phyloP scores from a whole-genome alignment of 1,140 invertebrate species.

The Aethina tumida region DNA sequence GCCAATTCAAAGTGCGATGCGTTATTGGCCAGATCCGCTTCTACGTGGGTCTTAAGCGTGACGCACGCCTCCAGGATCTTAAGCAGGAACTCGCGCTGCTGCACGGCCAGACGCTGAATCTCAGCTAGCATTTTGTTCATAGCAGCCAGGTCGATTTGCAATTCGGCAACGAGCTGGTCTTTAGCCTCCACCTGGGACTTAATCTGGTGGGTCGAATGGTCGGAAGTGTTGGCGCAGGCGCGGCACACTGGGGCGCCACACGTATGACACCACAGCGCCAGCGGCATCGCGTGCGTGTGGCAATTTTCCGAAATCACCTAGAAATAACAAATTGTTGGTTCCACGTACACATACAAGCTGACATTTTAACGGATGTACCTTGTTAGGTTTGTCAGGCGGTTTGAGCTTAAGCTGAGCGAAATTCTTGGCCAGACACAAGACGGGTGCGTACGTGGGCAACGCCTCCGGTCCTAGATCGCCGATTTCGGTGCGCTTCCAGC shows the following conservation, averaged over 20 bases:
- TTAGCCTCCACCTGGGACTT: constrained; percentile 57
- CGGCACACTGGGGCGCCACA: constrained; percentile 54
- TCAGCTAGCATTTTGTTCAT: constrained; percentile 48
- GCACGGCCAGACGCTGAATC: constrained; percentile 51
- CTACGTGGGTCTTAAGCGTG: constrained; percentile 59
- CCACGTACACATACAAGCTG: constrained; percentile 5
- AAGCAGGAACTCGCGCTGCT: constrained; percentile 58
- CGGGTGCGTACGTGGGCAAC: constrained; percentile 53
- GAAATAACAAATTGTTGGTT: constrained; percentile 14
- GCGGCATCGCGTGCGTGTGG: constrained; percentile 60
- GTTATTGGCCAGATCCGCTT: constrained; percentile 58
- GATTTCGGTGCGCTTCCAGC: constrained; percentile 55
- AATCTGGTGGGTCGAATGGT: constrained; percentile 54
- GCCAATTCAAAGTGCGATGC: constrained; percentile 52
- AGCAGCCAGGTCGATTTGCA: constrained; percentile 40
- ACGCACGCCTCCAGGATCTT: constrained; percentile 65
- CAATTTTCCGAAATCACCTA: constrained; percentile 49
- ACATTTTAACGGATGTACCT: neutral
- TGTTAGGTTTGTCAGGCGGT: constrained; percentile 33
- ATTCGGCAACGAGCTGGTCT: constrained; percentile 53
- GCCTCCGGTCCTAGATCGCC: constrained; percentile 50
- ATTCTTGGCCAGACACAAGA: constrained; percentile 51
- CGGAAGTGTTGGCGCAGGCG: constrained; percentile 52
- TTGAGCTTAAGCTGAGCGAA: constrained; percentile 45
- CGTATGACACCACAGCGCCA: constrained; percentile 60